Base-by-base conservation (phyloP, 2,113 vertebrate genomes). In the Chionis minor region DNA sequence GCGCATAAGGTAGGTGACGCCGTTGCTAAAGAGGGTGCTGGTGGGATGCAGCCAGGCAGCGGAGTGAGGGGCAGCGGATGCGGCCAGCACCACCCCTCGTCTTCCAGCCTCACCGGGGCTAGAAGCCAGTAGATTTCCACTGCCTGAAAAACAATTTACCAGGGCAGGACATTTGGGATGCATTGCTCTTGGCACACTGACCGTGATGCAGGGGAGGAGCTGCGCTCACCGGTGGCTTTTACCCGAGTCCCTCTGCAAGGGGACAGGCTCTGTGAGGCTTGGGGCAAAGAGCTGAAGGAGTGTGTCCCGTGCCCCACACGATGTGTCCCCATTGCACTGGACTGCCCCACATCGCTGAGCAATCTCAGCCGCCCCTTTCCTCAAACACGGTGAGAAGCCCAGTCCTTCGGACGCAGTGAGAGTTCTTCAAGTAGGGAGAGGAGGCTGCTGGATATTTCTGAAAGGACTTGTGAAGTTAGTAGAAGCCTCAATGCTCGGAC, bases 231-330 rank as follows among this genome's bases (percentile, higher is more conserved):
- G 3, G 10, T 17, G 52, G 21, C 55, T 85, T 70, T 40, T 21
- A 62, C 1, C 1, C 1, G 2, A n/a, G 49, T 58, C 51, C 58
- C 23, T 63, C 32, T 74, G 33, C 26, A 35, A 63, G 82, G 8
- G 38, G 9, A 22, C 21, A 27, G 6, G 17, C 55, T 21, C n/a
- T 40, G 45, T 51, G 35, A 45, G 51, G 7, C 15, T 67, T 18
- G 24, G 4, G 61, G 30, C 26, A 10, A 87, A 27, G 52, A 75
- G 12, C 38, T 65, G 62, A 61, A 83, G 69, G 40, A 44, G 4
- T 14, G 21, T 70, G 30, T 61, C 28, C 32, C 0, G 0, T 70
- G 44, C 6, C 7, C 14, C 65, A 69, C 0, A 0, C 0, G 0
- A 32, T 3, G 9, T 1, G 3, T 54, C 21, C 32, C 10, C 14